Evolutionary conservation across 2,113 vertebrate species (phyloP).

Genomic region (Aptenodytes forsteri): DNA sequence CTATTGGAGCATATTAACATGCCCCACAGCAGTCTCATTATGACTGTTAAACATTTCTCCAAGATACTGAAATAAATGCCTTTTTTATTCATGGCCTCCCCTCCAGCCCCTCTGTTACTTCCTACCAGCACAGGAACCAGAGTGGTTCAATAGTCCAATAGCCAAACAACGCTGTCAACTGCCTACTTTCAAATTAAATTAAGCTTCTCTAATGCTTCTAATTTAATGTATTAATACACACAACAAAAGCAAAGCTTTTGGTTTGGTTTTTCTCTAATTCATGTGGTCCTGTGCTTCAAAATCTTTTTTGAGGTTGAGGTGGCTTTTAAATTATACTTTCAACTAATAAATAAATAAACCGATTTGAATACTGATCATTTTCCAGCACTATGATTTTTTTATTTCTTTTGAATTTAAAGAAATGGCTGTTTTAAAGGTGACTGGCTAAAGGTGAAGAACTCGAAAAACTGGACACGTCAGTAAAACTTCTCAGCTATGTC

Average conservation of each 20-base stretch:
- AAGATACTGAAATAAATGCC: background rate
- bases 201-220: background rate
- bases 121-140: background rate
- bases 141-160: background rate
- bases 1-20: background rate
- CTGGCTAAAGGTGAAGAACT: background rate
- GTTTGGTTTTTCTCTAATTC: background rate
- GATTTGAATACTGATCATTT: background rate
- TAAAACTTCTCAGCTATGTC: background rate
- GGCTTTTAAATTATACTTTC: background rate
- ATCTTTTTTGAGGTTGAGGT: background rate
- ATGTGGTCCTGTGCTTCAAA: background rate
- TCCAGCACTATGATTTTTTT: background rate
- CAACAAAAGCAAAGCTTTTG: background rate
- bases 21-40: background rate
- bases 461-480: background rate
- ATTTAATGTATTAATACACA: background rate
- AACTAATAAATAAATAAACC: background rate
- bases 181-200: conserved; percentile 1
- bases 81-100: background rate
- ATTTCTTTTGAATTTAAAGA: background rate
- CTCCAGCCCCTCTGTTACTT: background rate
- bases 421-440: background rate
- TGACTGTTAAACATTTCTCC: conserved; percentile 7
- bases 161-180: background rate